Base-by-base conservation (phyloP, 2,888 invertebrate genomes). In the Eumacrocentrus americanus region DNA sequence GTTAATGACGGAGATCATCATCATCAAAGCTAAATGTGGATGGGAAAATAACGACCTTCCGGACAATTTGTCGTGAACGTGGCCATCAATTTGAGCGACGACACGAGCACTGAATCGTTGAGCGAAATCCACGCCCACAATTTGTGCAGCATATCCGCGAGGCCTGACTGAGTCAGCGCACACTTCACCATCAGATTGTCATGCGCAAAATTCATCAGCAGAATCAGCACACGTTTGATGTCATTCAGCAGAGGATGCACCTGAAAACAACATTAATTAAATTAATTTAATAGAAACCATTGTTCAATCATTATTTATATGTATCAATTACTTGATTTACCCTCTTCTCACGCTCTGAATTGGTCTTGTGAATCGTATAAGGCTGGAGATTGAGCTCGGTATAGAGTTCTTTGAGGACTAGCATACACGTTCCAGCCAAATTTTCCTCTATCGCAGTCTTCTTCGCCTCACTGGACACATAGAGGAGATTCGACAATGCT, bases 51-150 rank as follows among this genome's bases (percentile, higher is more conserved):
- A 69, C 72, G 74, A 89, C 89, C 89, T 83, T 83, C 82, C 11
- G 83, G 74, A 71, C 88, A 89, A 62, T 85, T 83, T 57, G 87
- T 86, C 1, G 88, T 88, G 68, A 87, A 88, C 0, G 87, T 88
- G 56, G 85, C 83, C 40, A 90, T 71, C 67, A 89, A 79, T 69
- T 85, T 84, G 55, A 89, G 78, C 12, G 84, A 82, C 14, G 85
- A 83, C 1, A 82, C 79, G 3, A 87, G 72, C 38, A 87, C 77
- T 48, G 77, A 79, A 51, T 85, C 86, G 20, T 86, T 86, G 69
- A 86, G 82, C 72, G 84, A 84, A 69, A 87, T 85, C 89, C 89
- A 89, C 2, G 85, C 82, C 89, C 90, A 90, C 67, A 89, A 79
- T 66, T 88, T 86, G 71, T 86, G 86, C 9, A 89, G 72, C 0